Evolutionary conservation across 2,888 invertebrate species (phyloP).

Genomic region (Oscheius sp.): DNA sequence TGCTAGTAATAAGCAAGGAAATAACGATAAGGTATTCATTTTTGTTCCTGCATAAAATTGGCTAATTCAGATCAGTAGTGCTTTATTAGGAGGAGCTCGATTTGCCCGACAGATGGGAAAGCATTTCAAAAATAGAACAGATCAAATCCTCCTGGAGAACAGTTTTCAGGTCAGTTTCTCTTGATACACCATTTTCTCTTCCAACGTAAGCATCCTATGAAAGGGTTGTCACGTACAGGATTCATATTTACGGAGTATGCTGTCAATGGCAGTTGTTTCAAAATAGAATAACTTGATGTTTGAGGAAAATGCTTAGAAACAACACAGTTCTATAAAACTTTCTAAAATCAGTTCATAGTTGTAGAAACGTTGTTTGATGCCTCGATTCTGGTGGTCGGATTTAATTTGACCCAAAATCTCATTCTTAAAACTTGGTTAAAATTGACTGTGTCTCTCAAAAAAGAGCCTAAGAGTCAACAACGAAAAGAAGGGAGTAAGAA

Average conservation of each 20-base stretch:
- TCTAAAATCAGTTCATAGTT: background rate
- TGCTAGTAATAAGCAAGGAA: conserved; percentile 38
- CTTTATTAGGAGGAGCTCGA: conserved; percentile 67
- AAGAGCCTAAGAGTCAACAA: background rate
- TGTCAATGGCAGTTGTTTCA: conserved; percentile 20
- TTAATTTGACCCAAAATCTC: background rate
- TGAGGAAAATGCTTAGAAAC: background rate
- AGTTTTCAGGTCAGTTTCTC: conserved; percentile 59
- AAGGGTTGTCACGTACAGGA: background rate
- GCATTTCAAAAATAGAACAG: conserved; percentile 64
- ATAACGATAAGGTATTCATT: conserved; percentile 44
- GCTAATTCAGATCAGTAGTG: conserved; percentile 58
- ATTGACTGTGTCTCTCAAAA: no score
- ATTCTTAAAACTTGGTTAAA: no score
- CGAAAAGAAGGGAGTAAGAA: background rate
- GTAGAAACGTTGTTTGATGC: background rate
- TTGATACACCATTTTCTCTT: background rate
- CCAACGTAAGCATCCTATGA: background rate
- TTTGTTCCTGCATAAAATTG: background rate
- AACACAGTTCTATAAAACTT: conserved; percentile 10
- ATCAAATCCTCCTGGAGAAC: conserved; percentile 67
- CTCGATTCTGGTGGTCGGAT: background rate
- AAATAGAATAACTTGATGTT: conserved; percentile 11
- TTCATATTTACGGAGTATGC: background rate
- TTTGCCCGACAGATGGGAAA: conserved; percentile 65